Evolutionary conservation across 2,797 vertebrate species (phyloP).

Genomic region (Darevskia mixta): DNA sequence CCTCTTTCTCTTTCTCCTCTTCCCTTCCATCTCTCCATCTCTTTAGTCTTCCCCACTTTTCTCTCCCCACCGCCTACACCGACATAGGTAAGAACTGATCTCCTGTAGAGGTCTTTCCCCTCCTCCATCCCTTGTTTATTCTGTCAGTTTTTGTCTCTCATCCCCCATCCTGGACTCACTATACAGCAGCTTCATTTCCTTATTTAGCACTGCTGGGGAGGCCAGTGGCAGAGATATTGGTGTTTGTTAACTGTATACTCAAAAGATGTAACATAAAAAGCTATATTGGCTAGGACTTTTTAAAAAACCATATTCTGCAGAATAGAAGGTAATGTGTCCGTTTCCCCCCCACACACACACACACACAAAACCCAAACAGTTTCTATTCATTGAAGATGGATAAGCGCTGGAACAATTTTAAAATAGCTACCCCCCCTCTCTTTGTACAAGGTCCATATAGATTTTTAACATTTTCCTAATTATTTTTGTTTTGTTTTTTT

Average conservation of each 20-base stretch:
- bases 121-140: too few relatives aligned
- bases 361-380: neutral
- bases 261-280: neutral
- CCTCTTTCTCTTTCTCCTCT: too few relatives aligned
- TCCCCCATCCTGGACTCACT: too few relatives aligned
- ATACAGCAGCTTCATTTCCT: too few relatives aligned
- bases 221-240: neutral
- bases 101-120: too few relatives aligned
- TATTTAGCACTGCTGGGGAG: neutral
- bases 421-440: neutral
- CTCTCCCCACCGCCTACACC: too few relatives aligned
- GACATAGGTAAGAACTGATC: too few relatives aligned
- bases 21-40: too few relatives aligned
- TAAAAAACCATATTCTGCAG: neutral
- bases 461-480: constrained; percentile 35
- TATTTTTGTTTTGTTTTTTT: constrained; percentile 48
- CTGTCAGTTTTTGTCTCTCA: too few relatives aligned
- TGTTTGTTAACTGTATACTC: neutral
- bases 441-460: neutral
- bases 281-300: neutral
- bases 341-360: too few relatives aligned
- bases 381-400: neutral
- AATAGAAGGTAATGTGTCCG: neutral
- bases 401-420: neutral
- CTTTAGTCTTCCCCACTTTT: too few relatives aligned